Conservation (phyloP, 2,797 vertebrate species). For the Euphonia xanthogaster region DNA sequence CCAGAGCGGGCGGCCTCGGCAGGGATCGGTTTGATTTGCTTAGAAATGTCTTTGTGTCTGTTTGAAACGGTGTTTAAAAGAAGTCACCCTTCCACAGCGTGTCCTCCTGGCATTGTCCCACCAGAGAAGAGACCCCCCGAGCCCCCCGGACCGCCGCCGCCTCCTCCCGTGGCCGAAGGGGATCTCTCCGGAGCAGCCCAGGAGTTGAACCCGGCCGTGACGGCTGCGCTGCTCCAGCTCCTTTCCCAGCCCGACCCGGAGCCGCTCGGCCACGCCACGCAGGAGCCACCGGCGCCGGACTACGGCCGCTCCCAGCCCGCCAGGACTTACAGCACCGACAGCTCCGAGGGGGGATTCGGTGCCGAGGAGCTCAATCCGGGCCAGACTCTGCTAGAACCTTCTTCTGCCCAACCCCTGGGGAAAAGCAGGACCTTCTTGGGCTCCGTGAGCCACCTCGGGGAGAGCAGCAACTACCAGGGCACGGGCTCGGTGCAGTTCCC, state of each 20-base stretch:
- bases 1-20: background rate
- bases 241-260: constrained; percentile 88
- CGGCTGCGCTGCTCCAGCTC: constrained; percentile 90
- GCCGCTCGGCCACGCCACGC: constrained; percentile 64
- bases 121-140: constrained; percentile 86
- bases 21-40: background rate
- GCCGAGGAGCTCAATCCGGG: constrained; percentile 73
- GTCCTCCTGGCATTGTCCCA: constrained; percentile 79
- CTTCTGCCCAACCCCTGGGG: constrained; percentile 72
- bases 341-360: constrained; percentile 74
- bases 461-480: constrained; percentile 79
- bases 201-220: constrained; percentile 87
- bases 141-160: constrained; percentile 84
- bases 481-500: constrained; percentile 86
- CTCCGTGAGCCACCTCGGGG: constrained; percentile 80
- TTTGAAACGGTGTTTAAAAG: constrained; percentile 74
- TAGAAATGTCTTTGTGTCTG: constrained; percentile 7
- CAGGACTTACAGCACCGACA: constrained; percentile 78
- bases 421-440: constrained; percentile 83
- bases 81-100: constrained; percentile 83
- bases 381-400: constrained; percentile 74
- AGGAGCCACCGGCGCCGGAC: constrained; percentile 70
- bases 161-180: constrained; percentile 67
- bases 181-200: constrained; percentile 74
- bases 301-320: constrained; percentile 63